phyloP scores from a whole-genome alignment of 1,140 invertebrate species.

The Drosophila funebris region DNA sequence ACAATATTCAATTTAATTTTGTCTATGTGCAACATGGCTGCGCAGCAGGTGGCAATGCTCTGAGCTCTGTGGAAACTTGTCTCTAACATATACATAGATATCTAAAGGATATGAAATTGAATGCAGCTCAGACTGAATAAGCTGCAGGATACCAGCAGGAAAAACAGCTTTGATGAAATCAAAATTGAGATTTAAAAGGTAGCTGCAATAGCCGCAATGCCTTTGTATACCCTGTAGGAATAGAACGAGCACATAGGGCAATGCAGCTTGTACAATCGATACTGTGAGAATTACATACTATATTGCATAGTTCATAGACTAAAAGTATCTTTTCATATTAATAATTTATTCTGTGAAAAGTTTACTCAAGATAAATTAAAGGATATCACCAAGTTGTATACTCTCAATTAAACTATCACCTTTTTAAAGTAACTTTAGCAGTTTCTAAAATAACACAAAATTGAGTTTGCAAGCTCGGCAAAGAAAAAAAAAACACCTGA shows the following conservation, averaged over 20 bases:
- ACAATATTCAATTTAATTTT: conserved; percentile 79
- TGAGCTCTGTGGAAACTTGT: not conserved
- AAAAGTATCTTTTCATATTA: too few relatives aligned
- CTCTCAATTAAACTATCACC: not conserved
- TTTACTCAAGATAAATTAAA: not conserved
- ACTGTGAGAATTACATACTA: too few relatives aligned
- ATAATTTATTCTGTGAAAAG: too few relatives aligned
- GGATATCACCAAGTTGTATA: not conserved
- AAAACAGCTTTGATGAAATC: conserved; percentile 19
- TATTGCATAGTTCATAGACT: too few relatives aligned
- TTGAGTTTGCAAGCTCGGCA: not conserved
- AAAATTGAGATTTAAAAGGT: conserved; percentile 18
- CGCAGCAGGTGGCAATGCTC: conserved; percentile 19
- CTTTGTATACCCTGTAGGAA: not conserved
- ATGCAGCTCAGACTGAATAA: conserved; percentile 46
- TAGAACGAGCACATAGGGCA: not conserved
- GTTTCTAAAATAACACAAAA: not conserved
- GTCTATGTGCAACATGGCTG: conserved; percentile 46
- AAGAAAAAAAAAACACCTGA: not conserved
- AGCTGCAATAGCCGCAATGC: conserved; percentile 22
- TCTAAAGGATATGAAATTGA: conserved; percentile 39
- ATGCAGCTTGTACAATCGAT: not conserved
- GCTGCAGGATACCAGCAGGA: conserved; percentile 26
- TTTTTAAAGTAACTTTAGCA: not conserved
- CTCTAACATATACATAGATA: not conserved